Evolutionary conservation across 2,797 vertebrate species (phyloP), one percentile per base, ranked within the genome.

Genomic region (Liasis olivaceus): DNA sequence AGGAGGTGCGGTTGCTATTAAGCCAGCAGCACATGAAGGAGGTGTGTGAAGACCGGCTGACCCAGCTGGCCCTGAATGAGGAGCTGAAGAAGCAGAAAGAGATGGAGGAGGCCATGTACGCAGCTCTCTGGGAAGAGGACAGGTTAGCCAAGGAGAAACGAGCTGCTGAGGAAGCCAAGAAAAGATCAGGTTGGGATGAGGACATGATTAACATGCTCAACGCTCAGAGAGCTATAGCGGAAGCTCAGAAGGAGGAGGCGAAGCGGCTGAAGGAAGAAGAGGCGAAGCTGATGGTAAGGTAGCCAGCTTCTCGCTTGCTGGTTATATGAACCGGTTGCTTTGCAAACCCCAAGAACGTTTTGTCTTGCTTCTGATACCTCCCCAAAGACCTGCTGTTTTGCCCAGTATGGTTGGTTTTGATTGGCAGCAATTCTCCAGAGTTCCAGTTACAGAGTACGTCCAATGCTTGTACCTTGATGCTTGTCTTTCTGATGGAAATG

Each of bases 91-190:
- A 93, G 91, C 97, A 95, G 72, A 95, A 95, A 87, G 87, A 95
- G 95, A 85, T 97, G 93, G 98, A 99, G 94, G 98, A 99, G 42
- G 62, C 89, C 91, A 91, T 98, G 93, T 97, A 98, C 28, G 95
- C 96, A 0, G 96, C 97, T 69, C 97, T 99, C 84, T 99, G 98
- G 98, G 97, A 98, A 88, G 97, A 97, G 9, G 98, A 99, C 1
- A 94, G 96, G 0, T 42, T 95, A 85, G 98, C 98, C 24, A 99
- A 98, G 95, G 98, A 98, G 42, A 96, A 97, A 62, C 96, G 95
- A 0, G 98, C 97, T 42, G 94, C 9, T 0, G 31, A 87, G 69
- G 94, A 97, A 5, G 77, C 24, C 0, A 96, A 94, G 96, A 95
- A 90, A 4, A 96, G 69, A 47, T 94, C 56, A 0, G 93, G 95